Evolutionary conservation across 2,888 invertebrate species (phyloP), one percentile per base, ranked within the genome.

Genomic region (Brachyptera putata): DNA sequence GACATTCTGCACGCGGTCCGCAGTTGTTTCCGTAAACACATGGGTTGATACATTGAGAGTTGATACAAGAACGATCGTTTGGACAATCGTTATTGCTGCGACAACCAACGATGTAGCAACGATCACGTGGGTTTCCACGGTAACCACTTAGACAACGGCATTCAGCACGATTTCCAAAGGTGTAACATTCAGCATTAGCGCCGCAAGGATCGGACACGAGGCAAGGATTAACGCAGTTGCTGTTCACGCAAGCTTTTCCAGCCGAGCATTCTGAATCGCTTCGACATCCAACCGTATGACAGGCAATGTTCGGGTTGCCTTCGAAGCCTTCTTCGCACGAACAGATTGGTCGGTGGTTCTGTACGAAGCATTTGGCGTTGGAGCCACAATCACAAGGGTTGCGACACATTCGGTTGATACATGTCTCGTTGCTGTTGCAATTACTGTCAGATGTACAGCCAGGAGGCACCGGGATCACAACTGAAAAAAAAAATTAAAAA

Each of bases 371-470:
- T 67, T 87, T 83, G 37, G 92, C 87, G 69, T 93, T 87, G 37
- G 83, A 82, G 56, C 94, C 94, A 71, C 94, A 95, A 70, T 88
- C 87, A 73, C 94, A 94, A 13, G 93, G 92, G 69, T 90, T 88
- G 67, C 89, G 82, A 70, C 95, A 95, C 67, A 89, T 84, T 69
- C 92, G 80, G 70, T 93, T 91, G 41, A 93, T 83, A 70, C 95
- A 95, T 9, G 92, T 86, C 72, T 93, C 89, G 65, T 82, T 82
- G 50, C 82, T 83, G 3, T 81, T 78, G 71, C 95, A 95, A 66
- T 94, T 92, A 61, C 80, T 79, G 71, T 95, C 91, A 7, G 84
- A 79, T 16, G 85, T 84, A 70, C 95, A 95, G 50, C 90, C 89
- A 3, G 86, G 76, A 13, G 74, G 72, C 5, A 73, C 70, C 72